phyloP scores from a whole-genome alignment of 1,140 invertebrate genomes.

The Lepidurus apus region DNA sequence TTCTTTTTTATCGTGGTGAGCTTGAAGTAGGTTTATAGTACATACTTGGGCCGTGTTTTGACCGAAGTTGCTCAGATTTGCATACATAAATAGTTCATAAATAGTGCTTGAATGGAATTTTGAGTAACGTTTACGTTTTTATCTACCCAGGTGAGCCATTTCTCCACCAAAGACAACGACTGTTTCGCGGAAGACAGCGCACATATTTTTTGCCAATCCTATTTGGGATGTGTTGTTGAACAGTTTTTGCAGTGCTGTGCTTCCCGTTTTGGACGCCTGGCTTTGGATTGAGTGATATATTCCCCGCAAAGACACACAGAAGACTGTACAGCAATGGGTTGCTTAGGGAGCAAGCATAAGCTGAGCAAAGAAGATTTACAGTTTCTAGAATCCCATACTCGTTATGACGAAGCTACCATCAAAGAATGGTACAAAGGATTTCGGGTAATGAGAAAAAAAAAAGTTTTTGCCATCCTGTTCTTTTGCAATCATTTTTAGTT shows the following conservation, averaged over 20 bases:
- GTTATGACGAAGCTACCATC: conserved; percentile 93
- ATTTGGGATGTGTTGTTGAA: background rate
- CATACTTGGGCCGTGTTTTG: too few relatives aligned
- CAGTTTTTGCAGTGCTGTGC: background rate
- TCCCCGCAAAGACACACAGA: background rate
- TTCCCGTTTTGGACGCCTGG: background rate
- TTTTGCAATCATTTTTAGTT: conserved; percentile 30
- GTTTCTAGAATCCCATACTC: conserved; percentile 88
- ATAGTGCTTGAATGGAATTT: too few relatives aligned
- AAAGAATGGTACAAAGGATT: conserved; percentile 99
- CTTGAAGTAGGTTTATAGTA: too few relatives aligned
- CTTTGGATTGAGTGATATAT: conserved; percentile 22
- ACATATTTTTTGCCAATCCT: background rate
- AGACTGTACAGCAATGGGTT: conserved; percentile 61
- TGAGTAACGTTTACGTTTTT: too few relatives aligned
- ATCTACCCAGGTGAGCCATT: too few relatives aligned
- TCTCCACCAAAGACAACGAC: too few relatives aligned
- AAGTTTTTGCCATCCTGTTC: background rate
- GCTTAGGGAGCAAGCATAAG: conserved; percentile 89
- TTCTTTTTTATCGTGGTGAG: too few relatives aligned
- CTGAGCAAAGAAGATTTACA: conserved; percentile 95
- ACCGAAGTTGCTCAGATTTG: too few relatives aligned
- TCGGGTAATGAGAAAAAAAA: conserved; percentile 61
- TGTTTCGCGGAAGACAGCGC: too few relatives aligned
- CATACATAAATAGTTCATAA: too few relatives aligned